Evolutionary conservation across 1,140 invertebrate genomes (phyloP).

Genomic region (Philopotamus ludificatus): DNA sequence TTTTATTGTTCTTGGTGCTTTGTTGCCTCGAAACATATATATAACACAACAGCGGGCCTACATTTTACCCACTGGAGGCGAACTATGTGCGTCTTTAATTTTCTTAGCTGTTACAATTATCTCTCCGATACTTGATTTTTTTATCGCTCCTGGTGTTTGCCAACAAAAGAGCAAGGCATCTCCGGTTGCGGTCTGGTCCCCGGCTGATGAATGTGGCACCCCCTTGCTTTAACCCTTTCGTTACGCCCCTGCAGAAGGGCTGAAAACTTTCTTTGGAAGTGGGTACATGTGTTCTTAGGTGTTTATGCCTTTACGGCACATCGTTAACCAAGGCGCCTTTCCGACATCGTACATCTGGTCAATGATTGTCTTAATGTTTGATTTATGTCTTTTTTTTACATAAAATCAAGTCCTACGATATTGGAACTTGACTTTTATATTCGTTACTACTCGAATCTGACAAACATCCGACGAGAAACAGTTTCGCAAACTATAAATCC

Average conservation of each 20-base stretch:
- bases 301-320: slow-evolving; percentile 39
- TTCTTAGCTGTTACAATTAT: too few relatives aligned
- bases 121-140: too few relatives aligned
- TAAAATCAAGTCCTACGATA: too few relatives aligned
- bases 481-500: too few relatives aligned
- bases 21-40: slow-evolving; percentile 23
- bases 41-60: too few relatives aligned
- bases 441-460: too few relatives aligned
- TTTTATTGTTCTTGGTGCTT: slow-evolving; percentile 27
- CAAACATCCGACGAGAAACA: too few relatives aligned
- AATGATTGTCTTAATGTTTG: not conserved
- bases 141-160: slow-evolving; percentile 1
- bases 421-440: too few relatives aligned
- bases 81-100: too few relatives aligned
- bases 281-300: slow-evolving; percentile 36
- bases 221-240: not conserved
- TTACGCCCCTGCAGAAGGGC: slow-evolving; percentile 4
- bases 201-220: slow-evolving; percentile 29
- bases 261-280: slow-evolving; percentile 24
- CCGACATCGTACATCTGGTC: slow-evolving; percentile 2
- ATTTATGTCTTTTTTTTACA: too few relatives aligned
- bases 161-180: slow-evolving; percentile 22
- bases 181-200: slow-evolving; percentile 16
- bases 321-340: slow-evolving; percentile 27
- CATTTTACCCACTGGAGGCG: slow-evolving; percentile 5